Percentiles rank a stretch among this genome's conserved stretches.
Evolutionary conservation across 2,113 vertebrate genomes (phyloP).

Genomic region (Istiophorus platypterus): DNA sequence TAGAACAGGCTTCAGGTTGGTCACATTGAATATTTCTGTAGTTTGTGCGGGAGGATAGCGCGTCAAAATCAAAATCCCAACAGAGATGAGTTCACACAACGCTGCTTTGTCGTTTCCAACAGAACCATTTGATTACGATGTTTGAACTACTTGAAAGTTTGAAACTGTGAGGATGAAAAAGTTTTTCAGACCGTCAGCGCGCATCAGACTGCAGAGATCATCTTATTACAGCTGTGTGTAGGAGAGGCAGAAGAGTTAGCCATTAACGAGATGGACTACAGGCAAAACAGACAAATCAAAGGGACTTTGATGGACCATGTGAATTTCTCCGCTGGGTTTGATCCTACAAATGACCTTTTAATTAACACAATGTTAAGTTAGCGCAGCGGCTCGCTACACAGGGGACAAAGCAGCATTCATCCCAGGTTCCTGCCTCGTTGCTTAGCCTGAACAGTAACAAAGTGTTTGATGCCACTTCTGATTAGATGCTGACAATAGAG

Average conservation of each 20-base stretch:
- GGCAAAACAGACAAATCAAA: conserved; percentile 84
- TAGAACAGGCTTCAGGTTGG: neutral
- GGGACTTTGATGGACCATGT: conserved; percentile 75
- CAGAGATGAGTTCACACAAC: neutral
- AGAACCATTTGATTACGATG: conserved; percentile 19
- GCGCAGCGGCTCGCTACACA: conserved; percentile 81
- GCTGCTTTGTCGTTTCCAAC: neutral
- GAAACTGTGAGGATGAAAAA: conserved; percentile 15
- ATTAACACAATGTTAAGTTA: conserved; percentile 89
- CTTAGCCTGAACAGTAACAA: conserved; percentile 81
- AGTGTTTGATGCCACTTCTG: conserved; percentile 87
- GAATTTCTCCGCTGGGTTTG: conserved; percentile 77
- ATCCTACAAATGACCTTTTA: conserved; percentile 87
- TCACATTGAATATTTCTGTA: neutral
- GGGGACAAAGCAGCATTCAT: conserved; percentile 85
- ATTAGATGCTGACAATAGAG: conserved; percentile 85
- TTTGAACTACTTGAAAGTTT: conserved; percentile 36
- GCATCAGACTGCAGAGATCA: conserved; percentile 61
- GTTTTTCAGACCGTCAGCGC: conserved; percentile 32
- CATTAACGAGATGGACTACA: conserved; percentile 66
- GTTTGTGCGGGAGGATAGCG: neutral
- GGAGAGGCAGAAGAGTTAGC: conserved; percentile 18
- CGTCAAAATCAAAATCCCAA: conserved; percentile 11
- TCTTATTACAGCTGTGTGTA: conserved; percentile 52
- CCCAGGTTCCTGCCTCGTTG: conserved; percentile 73